These are phyloP conservation scores for Penaeus vannamei DNA, from an alignment of 1,140 invertebrate species.

Conservation along the genomic window DNA sequence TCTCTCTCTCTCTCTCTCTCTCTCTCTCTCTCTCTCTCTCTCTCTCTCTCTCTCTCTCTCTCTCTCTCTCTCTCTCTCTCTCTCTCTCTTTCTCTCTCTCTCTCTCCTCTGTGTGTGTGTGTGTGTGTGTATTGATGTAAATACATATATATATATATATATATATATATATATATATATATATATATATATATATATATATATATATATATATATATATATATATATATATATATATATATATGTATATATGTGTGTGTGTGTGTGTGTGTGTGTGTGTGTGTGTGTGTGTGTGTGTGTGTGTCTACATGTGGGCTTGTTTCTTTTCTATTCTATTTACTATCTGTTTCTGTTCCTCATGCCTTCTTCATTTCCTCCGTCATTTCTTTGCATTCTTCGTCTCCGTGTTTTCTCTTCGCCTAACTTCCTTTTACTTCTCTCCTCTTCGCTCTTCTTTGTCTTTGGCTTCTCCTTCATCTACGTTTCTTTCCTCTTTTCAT, in stretches of 20 bases:
- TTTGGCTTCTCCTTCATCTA: background rate
- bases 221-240: conserved; percentile 37
- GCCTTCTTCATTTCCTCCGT: no score
- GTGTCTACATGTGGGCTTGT: background rate
- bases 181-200: conserved; percentile 37
- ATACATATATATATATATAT: conserved; percentile 35
- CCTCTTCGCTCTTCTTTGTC: background rate
- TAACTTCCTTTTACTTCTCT: background rate
- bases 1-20: background rate
- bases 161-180: conserved; percentile 37
- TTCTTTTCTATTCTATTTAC: background rate
- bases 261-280: background rate
- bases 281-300: background rate
- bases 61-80: background rate
- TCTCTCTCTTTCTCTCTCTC: background rate
- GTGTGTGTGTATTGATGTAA: background rate
- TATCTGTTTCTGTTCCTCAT: background rate
- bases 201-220: conserved; percentile 37
- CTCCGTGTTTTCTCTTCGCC: no score
- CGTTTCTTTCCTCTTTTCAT: background rate
- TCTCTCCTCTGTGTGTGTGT: conserved; percentile 22
- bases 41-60: background rate
- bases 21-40: background rate
- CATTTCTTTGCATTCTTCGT: no score
- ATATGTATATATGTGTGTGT: conserved; percentile 25